phyloP scores from a whole-genome alignment of 2,888 invertebrate genomes.

The Drosophila rellima region DNA sequence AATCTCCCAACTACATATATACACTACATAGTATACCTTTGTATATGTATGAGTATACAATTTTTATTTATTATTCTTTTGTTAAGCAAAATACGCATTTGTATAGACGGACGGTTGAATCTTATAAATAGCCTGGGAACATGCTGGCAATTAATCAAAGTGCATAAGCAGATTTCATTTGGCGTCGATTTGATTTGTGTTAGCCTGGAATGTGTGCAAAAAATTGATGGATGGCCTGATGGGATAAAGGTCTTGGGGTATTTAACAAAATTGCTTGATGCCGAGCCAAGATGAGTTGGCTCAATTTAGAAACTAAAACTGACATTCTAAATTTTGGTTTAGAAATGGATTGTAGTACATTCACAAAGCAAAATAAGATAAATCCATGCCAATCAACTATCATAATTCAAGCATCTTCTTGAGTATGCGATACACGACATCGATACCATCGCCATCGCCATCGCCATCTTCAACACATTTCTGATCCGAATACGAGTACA shows the following conservation, averaged over 20 bases:
- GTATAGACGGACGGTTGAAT: constrained; percentile 31
- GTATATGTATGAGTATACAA: constrained; percentile 22
- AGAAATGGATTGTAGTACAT: constrained; percentile 44
- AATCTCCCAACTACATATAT: constrained; percentile 9
- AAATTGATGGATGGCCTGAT: constrained; percentile 2
- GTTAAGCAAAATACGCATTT: constrained; percentile 50
- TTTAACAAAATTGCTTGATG: constrained; percentile 6
- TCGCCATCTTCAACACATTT: constrained; percentile 45
- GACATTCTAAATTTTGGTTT: constrained; percentile 46
- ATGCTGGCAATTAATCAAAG: constrained; percentile 75
- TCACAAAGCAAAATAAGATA: constrained; percentile 46
- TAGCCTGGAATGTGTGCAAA: constrained; percentile 34
- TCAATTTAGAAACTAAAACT: constrained; percentile 6
- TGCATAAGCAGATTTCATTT: constrained; percentile 47
- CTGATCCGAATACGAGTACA: constrained; percentile 28
- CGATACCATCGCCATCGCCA: constrained; percentile 42
- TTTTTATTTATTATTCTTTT: constrained; percentile 71
- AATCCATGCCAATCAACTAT: constrained; percentile 71
- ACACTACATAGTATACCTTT: constrained; percentile 7
- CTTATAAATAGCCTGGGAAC: constrained; percentile 71
- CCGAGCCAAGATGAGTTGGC: constrained; percentile 20
- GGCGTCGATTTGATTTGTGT: constrained; percentile 34
- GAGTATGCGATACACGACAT: constrained; percentile 55
- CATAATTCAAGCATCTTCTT: constrained; percentile 72
- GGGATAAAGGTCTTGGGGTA: constrained; percentile 16